Percentiles rank a stretch among this genome's conserved stretches.
Conservation (phyloP, 2,113 vertebrate species). For the Lathamus discolor region DNA sequence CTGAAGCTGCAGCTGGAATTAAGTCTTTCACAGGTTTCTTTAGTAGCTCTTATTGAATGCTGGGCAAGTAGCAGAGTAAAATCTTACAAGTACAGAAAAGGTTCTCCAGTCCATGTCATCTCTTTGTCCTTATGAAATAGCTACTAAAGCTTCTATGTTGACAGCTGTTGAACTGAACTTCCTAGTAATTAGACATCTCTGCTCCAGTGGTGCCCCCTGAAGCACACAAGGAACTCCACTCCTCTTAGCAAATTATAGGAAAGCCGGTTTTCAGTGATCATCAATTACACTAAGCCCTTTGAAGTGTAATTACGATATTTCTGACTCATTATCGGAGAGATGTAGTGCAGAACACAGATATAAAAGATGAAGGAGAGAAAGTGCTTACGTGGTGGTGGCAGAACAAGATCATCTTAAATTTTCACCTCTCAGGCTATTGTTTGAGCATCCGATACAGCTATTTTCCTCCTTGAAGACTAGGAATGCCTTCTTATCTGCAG, state of each 20-base stretch:
- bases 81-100: background rate
- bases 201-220: background rate
- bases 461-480: background rate
- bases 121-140: slow-evolving; percentile 15
- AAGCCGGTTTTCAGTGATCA: background rate
- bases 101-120: background rate
- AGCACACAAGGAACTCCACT: background rate
- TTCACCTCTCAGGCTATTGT: background rate
- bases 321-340: background rate
- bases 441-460: background rate
- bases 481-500: background rate
- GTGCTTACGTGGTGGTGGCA: background rate
- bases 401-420: background rate
- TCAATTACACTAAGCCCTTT: background rate
- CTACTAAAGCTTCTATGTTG: background rate
- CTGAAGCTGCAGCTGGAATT: background rate
- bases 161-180: slow-evolving; percentile 8
- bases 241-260: slow-evolving; percentile 1
- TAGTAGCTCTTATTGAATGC: background rate
- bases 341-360: background rate
- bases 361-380: background rate
- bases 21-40: background rate
- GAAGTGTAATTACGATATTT: slow-evolving; percentile 21
- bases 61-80: background rate
- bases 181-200: slow-evolving; percentile 18